Percentiles rank a stretch among this genome's conserved stretches.
Conservation (phyloP, 2,113 vertebrate genomes). For the Cryptoleucopteryx plumbea region DNA sequence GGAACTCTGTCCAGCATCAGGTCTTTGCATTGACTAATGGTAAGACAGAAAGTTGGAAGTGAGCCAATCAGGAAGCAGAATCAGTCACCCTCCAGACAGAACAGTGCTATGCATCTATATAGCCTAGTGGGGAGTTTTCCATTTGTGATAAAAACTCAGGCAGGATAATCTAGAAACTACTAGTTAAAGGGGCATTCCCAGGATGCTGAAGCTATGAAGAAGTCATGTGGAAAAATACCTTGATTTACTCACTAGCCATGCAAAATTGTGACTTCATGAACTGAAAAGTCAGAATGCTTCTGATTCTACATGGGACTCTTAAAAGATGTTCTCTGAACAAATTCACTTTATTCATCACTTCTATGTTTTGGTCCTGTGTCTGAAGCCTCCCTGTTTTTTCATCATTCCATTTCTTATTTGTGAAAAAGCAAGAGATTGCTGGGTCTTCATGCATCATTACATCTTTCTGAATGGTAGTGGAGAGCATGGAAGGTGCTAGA, state of each 20-base stretch:
- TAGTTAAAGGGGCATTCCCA: not conserved
- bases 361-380: not conserved
- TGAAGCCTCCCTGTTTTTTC: not conserved
- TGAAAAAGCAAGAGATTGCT: not conserved
- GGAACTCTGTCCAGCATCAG: not conserved
- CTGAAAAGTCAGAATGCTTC: not conserved
- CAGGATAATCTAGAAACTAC: not conserved
- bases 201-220: not conserved
- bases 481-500: not conserved
- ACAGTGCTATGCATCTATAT: not conserved
- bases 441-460: not conserved
- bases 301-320: not conserved
- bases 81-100: not conserved
- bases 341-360: not conserved
- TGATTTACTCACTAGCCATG: not conserved
- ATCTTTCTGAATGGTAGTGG: not conserved
- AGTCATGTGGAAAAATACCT: not conserved
- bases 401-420: not conserved
- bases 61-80: not conserved
- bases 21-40: not conserved
- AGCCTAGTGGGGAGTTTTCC: not conserved
- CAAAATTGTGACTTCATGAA: not conserved
- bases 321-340: not conserved
- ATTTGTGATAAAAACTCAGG: not conserved
- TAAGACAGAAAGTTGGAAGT: not conserved